These are phyloP conservation scores for Helicoverpa assulta DNA, from an alignment of 2,888 invertebrate genomes.

Conservation along the genomic window DNA sequence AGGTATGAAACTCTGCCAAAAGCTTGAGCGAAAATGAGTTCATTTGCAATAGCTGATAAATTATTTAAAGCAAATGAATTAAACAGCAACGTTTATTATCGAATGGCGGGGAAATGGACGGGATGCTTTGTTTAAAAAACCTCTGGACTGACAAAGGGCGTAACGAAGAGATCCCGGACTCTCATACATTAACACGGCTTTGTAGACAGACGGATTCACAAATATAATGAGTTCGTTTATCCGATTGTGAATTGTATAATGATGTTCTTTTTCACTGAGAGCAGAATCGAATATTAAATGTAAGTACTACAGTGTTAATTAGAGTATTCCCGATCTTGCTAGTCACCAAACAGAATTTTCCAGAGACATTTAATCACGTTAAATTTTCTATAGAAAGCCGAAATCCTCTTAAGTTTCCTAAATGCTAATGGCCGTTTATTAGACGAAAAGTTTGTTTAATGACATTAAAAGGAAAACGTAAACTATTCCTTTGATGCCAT, in stretches of 20 bases:
- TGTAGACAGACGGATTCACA: slow-evolving; percentile 47
- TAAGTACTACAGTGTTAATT: background rate
- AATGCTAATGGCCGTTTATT: slow-evolving; percentile 18
- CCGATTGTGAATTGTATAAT: slow-evolving; percentile 33
- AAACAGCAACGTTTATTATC: slow-evolving; percentile 55
- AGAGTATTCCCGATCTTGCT: too few species aligned
- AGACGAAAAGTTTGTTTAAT: slow-evolving; percentile 31
- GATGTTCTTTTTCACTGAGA: slow-evolving; percentile 14
- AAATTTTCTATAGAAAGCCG: background rate
- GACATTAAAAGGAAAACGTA: slow-evolving; percentile 33
- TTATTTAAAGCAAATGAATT: slow-evolving; percentile 56
- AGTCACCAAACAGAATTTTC: background rate
- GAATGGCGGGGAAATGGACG: slow-evolving; percentile 39
- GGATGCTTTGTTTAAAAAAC: slow-evolving; percentile 40
- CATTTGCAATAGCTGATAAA: slow-evolving; percentile 52
- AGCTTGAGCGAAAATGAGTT: slow-evolving; percentile 32
- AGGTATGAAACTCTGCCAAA: slow-evolving; percentile 23
- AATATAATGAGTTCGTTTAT: slow-evolving; percentile 55
- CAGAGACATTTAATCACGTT: slow-evolving; percentile 2
- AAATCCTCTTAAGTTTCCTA: slow-evolving; percentile 4
- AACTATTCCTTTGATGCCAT: slow-evolving; percentile 51
- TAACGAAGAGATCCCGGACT: slow-evolving; percentile 35
- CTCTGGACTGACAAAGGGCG: slow-evolving; percentile 32
- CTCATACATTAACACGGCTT: slow-evolving; percentile 50
- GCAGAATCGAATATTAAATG: too few species aligned